phyloP scores from a whole-genome alignment of 1,140 invertebrate species.

The Pseudoatta argentina region DNA sequence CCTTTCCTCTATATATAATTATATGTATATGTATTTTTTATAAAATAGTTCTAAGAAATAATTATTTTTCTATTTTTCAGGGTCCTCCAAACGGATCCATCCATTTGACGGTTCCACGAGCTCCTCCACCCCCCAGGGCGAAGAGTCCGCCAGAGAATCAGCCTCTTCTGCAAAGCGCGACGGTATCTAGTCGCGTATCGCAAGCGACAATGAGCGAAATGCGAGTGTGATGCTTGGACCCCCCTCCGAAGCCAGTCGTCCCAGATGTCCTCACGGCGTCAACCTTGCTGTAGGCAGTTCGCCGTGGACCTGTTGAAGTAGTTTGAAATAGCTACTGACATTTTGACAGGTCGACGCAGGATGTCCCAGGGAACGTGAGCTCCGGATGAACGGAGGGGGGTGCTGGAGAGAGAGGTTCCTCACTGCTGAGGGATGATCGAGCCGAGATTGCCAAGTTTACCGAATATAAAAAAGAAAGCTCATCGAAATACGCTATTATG shows the following conservation, averaged over 20 bases:
- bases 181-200: conserved; percentile 87
- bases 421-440: conserved; percentile 9
- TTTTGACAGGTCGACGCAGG: conserved; percentile 8
- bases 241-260: conserved; percentile 84
- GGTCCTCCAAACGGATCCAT: conserved; percentile 88
- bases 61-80: conserved; percentile 70
- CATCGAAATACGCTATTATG: not conserved
- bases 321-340: not conserved
- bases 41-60: not conserved
- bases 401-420: conserved; percentile 51
- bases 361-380: conserved; percentile 50
- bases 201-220: conserved; percentile 93
- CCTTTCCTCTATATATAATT: no score
- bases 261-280: conserved; percentile 84
- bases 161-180: conserved; percentile 85
- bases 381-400: conserved; percentile 68
- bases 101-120: conserved; percentile 87
- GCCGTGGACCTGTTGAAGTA: conserved; percentile 30
- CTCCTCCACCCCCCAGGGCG: conserved; percentile 87
- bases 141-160: conserved; percentile 88
- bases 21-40: not conserved
- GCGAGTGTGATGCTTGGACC: conserved; percentile 92
- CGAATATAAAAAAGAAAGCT: conserved; percentile 11
- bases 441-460: conserved; percentile 40
- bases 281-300: conserved; percentile 81